Evolutionary conservation across 2,113 vertebrate species (phyloP).

Genomic region (Pogona vitticeps): DNA sequence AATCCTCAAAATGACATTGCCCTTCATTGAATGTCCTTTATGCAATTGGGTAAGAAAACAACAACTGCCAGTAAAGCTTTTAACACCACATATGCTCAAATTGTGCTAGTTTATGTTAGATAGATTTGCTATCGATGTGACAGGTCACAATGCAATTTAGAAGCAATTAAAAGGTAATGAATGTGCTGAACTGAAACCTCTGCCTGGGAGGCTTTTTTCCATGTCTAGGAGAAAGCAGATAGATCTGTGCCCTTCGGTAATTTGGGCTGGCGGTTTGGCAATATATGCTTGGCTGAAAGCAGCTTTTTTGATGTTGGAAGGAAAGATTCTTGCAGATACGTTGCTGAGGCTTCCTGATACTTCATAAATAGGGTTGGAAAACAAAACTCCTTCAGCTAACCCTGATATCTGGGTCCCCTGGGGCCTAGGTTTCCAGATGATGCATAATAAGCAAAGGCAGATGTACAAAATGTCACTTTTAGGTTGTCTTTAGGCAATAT

Average conservation of each 20-base stretch:
- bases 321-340: slow-evolving; percentile 43
- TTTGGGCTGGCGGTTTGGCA: slow-evolving; percentile 59
- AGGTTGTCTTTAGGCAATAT: not conserved
- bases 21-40: slow-evolving; percentile 58
- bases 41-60: slow-evolving; percentile 54
- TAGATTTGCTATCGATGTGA: slow-evolving; percentile 82
- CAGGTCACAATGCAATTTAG: slow-evolving; percentile 90
- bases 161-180: slow-evolving; percentile 95
- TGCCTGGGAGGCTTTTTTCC: slow-evolving; percentile 82
- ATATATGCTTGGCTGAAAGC: slow-evolving; percentile 43
- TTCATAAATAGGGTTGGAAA: not conserved
- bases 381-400: not conserved
- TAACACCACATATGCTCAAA: slow-evolving; percentile 50
- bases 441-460: not conserved
- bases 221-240: slow-evolving; percentile 69
- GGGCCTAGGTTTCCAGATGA: not conserved
- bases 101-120: slow-evolving; percentile 69
- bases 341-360: slow-evolving; percentile 26
- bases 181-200: slow-evolving; percentile 84
- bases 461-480: not conserved
- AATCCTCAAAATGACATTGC: slow-evolving; percentile 30
- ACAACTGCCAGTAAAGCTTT: slow-evolving; percentile 46
- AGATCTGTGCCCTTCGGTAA: slow-evolving; percentile 74
- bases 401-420: not conserved
- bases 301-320: slow-evolving; percentile 55